These are phyloP conservation scores for Cephus nigrinus DNA, from an alignment of 2,888 invertebrate species.

Conservation along the genomic window DNA sequence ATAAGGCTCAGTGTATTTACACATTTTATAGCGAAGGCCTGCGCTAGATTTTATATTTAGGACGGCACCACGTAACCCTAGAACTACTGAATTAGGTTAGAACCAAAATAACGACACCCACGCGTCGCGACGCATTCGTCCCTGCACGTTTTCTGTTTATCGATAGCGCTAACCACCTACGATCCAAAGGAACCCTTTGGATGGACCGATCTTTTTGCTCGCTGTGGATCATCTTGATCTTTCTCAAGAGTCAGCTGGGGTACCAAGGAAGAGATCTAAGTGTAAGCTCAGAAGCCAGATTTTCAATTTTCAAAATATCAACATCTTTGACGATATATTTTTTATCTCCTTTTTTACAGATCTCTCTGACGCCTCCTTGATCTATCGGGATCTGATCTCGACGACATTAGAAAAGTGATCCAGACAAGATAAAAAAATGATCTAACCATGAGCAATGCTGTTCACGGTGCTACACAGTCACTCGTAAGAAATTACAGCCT, in stretches of 20 bases:
- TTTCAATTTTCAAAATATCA: background rate
- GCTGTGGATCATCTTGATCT: too few species aligned
- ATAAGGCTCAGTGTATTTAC: slow-evolving; percentile 21
- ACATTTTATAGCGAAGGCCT: slow-evolving; percentile 47
- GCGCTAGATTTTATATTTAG: slow-evolving; percentile 65
- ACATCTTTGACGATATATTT: background rate
- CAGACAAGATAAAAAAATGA: background rate
- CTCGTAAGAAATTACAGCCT: background rate
- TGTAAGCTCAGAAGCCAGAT: background rate
- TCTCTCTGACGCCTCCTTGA: background rate
- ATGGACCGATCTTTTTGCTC: too few species aligned
- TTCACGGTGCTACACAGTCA: background rate
- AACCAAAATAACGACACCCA: slow-evolving; percentile 60
- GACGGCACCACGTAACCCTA: slow-evolving; percentile 59
- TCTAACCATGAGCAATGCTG: background rate
- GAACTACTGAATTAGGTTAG: slow-evolving; percentile 65
- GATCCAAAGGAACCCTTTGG: background rate
- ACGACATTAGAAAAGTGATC: background rate
- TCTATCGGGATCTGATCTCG: background rate
- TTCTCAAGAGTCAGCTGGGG: background rate
- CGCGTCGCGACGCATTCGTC: slow-evolving; percentile 37
- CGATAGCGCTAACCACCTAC: slow-evolving; percentile 12
- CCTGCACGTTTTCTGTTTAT: slow-evolving; percentile 34
- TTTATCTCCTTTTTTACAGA: background rate
- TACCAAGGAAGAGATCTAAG: background rate